Evolutionary conservation across 2,888 invertebrate genomes (phyloP), one percentile per base, ranked within the genome.

Genomic region (Argynnis bischoffii): DNA sequence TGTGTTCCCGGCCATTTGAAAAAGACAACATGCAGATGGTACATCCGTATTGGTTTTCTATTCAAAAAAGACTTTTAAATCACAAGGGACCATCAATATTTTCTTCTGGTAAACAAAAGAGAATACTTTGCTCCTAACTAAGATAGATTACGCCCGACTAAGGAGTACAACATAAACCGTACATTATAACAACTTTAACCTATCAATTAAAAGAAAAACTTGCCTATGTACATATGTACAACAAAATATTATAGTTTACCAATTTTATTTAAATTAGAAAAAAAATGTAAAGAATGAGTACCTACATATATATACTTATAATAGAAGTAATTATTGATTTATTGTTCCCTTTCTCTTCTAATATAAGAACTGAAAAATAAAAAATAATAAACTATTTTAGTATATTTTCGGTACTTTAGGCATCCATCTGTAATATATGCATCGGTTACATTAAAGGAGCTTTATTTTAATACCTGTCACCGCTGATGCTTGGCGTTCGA

Each of bases 21-120:
- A 86, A 86, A 88, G 89, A 91, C 88, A 90, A 87, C 89, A 86
- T 82, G 80, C 89, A 89, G 83, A 90, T 88, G 90, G 86, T 83
- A 83, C 87, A 83, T 86, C 88, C 87, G 89, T 90, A 88, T 91
- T 89, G 83, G 85, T 84, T 90, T 91, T 89, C 90, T 90, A 85
- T 90, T 89, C 89, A 90, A 92, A 92, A 84, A 84, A 88, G 84
- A 88, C 85, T 87, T 90, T 89, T 87, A 87, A 90, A 89, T 89
- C 90, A 84, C 88, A 82, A 77, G 88, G 70, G 88, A 88, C 85
- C 85, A 85, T 89, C 90, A 83, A 90, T 91, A 90, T 90, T 89
- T 89, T 86, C 86, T 89, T 87, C 82, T 80, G 81, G 85, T 85
- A 87, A 88, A 90, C 83, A 84, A 83, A 86, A 82, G 81, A 80